Evolutionary conservation across 2,888 invertebrate species (phyloP), one percentile per base, ranked within the genome.

Genomic region (Ornithoptera priamus): DNA sequence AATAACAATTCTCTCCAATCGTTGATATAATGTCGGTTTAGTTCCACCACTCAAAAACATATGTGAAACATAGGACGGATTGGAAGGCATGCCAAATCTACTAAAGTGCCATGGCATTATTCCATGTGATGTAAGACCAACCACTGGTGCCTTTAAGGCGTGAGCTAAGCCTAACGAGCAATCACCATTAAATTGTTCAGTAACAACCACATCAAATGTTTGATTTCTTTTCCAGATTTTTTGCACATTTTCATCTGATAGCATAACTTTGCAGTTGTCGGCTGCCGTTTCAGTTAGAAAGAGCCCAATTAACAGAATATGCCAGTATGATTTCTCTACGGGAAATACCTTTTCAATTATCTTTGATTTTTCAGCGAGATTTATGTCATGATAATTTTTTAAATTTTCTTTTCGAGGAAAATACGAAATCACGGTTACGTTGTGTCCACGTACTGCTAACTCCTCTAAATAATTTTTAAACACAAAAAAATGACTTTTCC

Each of bases 171-270:
- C 95, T 74, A 95, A 83, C 78, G 94, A 94, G 79, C 96, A 96
- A 77, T 96, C 95, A 57, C 94, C 93, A 75, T 95, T 95, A 79
- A 96, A 96, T 69, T 94, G 93, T 82, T 97, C 96, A 68, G 94
- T 87, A 0, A 97, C 80, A 8, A 96, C 90, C 0, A 96, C 81
- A 82, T 97, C 96, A 78, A 94, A 96, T 64, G 93, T 93, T 5
- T 86, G 82, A 68, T 89, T 85, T 1, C 80, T 77, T 62, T 85
- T 81, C 42, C 90, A 78, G 39, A 93, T 78, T 68, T 81, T 70
- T 75, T 85, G 86, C 30, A 93, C 89, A 67, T 80, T 74, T 22
- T 86, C 75, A 72, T 89, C 86, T 18, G 78, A 81, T 12, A 93
- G 74, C 71, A 87, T 76, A 0, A 74, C 71, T 71, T 84, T 78